Evolutionary conservation across 2,113 vertebrate genomes (phyloP), one percentile per base, ranked within the genome.

Genomic region (Lepidothrix coronata): DNA sequence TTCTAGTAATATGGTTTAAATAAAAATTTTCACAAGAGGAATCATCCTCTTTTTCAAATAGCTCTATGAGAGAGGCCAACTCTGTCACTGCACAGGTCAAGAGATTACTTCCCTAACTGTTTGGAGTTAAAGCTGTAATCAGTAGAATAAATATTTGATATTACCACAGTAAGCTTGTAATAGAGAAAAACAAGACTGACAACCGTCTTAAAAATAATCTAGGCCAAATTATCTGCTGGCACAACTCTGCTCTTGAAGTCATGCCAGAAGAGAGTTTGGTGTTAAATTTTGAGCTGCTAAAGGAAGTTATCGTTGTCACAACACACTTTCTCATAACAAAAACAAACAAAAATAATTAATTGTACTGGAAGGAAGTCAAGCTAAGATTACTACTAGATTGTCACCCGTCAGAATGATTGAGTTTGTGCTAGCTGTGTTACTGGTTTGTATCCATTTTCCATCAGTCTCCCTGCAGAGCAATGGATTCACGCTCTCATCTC

Each of bases 141-240:
- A 67, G 61, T 35, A 94, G 30, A 65, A 92, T 77, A 96, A 93
- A 90, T 93, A 94, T 93, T 95, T 92, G n/a, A 46, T 84, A 68
- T 61, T 91, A 78, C 44, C 76, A 75, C 41, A 86, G 51, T 65
- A 87, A 94, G 58, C 52, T 84, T 39, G 11, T 54, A 68, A 90
- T 31, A 72, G 52, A 12, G 3, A 44, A 86, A 94, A 95, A 94
- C 82, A 94, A 96, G 94, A 96, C 73, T 76, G 92, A 95, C 93
- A 93, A 76, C 83, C 79, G 93, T 95, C 85, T 92, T 91, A 77
- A 96, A 96, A 97, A 96, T 96, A 94, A 95, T 91, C 85, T 93
- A 92, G 79, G 83, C 90, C 93, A 96, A 96, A 96, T 93, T 92
- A 94, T 95, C 88, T 93, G 76, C 68, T 96, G 93, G 93, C 95